Conservation (phyloP, 1,140 invertebrate species). For the Drosophila sechellia region DNA sequence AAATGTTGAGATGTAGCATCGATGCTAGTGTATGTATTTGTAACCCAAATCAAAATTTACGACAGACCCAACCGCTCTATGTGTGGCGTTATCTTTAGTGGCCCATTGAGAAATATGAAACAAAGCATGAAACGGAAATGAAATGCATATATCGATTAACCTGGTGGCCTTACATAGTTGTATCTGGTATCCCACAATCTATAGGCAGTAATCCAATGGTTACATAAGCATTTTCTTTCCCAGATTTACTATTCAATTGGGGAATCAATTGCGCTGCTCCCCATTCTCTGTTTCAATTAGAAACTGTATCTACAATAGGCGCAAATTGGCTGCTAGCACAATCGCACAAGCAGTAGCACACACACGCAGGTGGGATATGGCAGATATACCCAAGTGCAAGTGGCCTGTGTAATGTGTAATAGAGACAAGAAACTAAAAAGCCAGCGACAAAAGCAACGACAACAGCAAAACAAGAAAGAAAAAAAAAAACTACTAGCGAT, state of each 20-base stretch:
- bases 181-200: slow-evolving; percentile 4
- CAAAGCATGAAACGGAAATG: slow-evolving; percentile 58
- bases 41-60: slow-evolving; percentile 43
- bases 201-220: slow-evolving; percentile 28
- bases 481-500: slow-evolving; percentile 34
- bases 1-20: slow-evolving; percentile 11
- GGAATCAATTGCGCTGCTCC: slow-evolving; percentile 42
- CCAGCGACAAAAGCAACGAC: slow-evolving; percentile 19
- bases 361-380: slow-evolving; percentile 17
- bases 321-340: slow-evolving; percentile 40
- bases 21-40: slow-evolving; percentile 22
- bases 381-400: slow-evolving; percentile 48
- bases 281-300: slow-evolving; percentile 61
- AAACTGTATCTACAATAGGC: slow-evolving; percentile 66
- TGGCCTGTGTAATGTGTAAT: slow-evolving; percentile 54
- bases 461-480: slow-evolving; percentile 7
- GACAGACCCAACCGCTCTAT: slow-evolving; percentile 6
- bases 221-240: slow-evolving; percentile 53
- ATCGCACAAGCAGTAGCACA: slow-evolving; percentile 3
- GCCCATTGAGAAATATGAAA: slow-evolving; percentile 28
- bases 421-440: slow-evolving; percentile 54
- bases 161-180: slow-evolving; percentile 21
- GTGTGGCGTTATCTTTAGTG: slow-evolving; percentile 35
- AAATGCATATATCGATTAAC: slow-evolving; percentile 9
- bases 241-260: slow-evolving; percentile 49